Evolutionary conservation across 2,113 vertebrate genomes (phyloP).

Genomic region (Aldabrachelys gigantea): DNA sequence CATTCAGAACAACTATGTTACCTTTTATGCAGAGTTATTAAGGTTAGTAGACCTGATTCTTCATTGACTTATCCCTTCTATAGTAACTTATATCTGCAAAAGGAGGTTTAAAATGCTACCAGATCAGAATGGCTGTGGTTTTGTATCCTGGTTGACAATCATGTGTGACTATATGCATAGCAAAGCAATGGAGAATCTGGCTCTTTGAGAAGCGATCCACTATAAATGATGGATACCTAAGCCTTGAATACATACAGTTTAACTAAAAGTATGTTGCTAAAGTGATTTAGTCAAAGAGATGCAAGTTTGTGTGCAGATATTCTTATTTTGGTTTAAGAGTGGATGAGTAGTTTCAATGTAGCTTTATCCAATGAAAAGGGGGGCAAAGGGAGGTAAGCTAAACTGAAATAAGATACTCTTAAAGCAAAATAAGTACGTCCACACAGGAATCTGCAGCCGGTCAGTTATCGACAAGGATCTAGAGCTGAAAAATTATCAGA

Average conservation of each 20-base stretch:
- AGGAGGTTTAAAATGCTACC: background rate
- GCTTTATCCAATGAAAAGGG: background rate
- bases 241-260: accelerated
- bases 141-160: background rate
- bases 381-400: background rate
- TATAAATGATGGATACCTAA: constrained; percentile 51
- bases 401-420: background rate
- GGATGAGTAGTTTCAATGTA: background rate
- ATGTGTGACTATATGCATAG: accelerated
- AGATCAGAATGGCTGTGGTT: background rate
- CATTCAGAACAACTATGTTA: constrained; percentile 27
- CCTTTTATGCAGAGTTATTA: constrained; percentile 10
- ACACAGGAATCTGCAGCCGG: accelerated
- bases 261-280: background rate
- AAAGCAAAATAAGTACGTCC: background rate
- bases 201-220: constrained; percentile 19
- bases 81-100: accelerated
- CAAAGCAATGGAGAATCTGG: accelerated
- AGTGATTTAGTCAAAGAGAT: accelerated
- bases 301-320: accelerated
- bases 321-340: background rate
- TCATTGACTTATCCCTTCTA: background rate
- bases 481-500: constrained; percentile 57
- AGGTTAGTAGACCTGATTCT: background rate
- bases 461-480: background rate